These are phyloP conservation scores for Smittia aterrima DNA, from an alignment of 2,888 invertebrate genomes.

Conservation along the genomic window DNA sequence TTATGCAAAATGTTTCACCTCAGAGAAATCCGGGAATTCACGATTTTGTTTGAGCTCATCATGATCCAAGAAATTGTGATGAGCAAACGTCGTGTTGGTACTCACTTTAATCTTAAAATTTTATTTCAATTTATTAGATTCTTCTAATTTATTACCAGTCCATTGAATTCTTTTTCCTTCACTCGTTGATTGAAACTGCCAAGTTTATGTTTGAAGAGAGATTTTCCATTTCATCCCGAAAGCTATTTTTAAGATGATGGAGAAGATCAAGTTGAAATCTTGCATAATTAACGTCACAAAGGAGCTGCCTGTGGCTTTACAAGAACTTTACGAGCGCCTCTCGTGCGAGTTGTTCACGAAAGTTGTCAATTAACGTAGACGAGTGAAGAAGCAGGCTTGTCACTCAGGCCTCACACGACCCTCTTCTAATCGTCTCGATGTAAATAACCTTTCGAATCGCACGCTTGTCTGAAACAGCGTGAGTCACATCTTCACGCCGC, in stretches of 20 bases:
- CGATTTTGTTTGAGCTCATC: not conserved
- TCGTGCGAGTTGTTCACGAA: not conserved
- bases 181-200: not conserved
- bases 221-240: not conserved
- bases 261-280: slow-evolving; percentile 12
- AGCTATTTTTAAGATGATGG: not conserved
- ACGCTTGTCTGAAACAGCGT: not conserved
- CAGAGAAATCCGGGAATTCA: slow-evolving; percentile 12
- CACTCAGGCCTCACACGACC: not conserved
- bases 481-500: slow-evolving; percentile 12
- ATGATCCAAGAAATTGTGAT: not conserved
- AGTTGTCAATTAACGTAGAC: slow-evolving; percentile 10
- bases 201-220: not conserved
- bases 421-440: not conserved
- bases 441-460: not conserved
- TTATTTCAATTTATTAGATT: slow-evolving; percentile 28
- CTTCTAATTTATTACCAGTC: slow-evolving; percentile 24
- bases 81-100: too few species aligned
- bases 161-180: slow-evolving; percentile 6
- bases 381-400: not conserved
- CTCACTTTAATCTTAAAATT: slow-evolving; percentile 15
- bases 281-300: slow-evolving; percentile 12
- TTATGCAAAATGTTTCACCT: slow-evolving; percentile 30
- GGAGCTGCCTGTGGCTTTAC: not conserved
- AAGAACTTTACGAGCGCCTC: not conserved